Evolutionary conservation across 2,888 invertebrate species (phyloP).

Genomic region (Callinectes sapidus): DNA sequence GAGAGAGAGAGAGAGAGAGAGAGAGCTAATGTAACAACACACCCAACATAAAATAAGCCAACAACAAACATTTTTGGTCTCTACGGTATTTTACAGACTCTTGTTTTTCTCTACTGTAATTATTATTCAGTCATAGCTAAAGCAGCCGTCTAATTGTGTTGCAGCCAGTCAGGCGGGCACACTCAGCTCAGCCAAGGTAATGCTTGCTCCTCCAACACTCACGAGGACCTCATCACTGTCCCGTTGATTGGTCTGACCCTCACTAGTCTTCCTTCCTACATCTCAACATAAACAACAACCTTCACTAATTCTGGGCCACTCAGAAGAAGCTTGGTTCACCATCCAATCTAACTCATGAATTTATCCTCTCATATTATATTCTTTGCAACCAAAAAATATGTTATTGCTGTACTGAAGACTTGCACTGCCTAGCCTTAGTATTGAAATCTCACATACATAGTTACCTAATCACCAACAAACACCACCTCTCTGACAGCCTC

Average conservation of each 20-base stretch:
- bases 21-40: slow-evolving; percentile 8
- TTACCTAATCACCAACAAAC: too few species aligned
- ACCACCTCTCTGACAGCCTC: too few species aligned
- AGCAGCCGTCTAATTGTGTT: slow-evolving; percentile 17
- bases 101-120: background rate
- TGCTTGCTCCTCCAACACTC: background rate
- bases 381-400: background rate
- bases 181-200: background rate
- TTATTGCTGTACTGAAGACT: background rate
- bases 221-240: background rate
- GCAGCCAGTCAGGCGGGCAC: slow-evolving; percentile 12
- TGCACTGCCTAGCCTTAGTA: too few species aligned
- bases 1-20: slow-evolving; percentile 15
- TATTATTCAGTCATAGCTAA: background rate
- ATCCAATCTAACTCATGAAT: background rate
- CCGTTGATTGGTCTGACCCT: too few species aligned
- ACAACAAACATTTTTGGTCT: slow-evolving; percentile 12
- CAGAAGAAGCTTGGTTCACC: background rate
- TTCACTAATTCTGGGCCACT: background rate
- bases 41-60: slow-evolving; percentile 19
- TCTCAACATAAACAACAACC: too few species aligned
- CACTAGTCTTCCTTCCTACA: too few species aligned
- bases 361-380: background rate
- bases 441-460: too few species aligned
- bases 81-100: background rate